phyloP scores from a whole-genome alignment of 30 jellyfish, hydroid and myxozoan genomes.

The Clytia hemisphaerica region DNA sequence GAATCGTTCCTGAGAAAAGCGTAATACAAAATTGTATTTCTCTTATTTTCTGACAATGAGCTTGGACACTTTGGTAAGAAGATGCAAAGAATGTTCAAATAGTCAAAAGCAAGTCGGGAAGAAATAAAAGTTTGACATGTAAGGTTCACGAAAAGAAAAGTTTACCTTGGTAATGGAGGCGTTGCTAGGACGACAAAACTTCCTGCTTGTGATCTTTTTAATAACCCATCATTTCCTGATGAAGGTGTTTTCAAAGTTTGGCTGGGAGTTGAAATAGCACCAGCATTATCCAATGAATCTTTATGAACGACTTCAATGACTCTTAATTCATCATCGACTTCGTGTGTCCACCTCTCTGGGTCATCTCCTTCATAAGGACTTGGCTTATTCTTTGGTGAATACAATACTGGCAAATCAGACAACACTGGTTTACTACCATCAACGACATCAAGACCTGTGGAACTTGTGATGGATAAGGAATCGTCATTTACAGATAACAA shows the following conservation, averaged over 20 bases:
- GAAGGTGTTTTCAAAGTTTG: background rate
- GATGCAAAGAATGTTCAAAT: background rate
- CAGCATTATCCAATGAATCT: background rate
- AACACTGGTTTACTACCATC: slow-evolving; percentile 8
- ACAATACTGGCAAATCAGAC: slow-evolving; percentile 10
- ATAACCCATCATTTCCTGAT: background rate
- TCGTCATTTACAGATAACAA: background rate
- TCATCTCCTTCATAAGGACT: background rate
- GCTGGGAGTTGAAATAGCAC: background rate
- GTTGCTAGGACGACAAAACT: slow-evolving; percentile 57
- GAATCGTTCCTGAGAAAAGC: background rate
- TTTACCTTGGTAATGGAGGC: slow-evolving; percentile 19
- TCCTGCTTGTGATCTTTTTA: slow-evolving; percentile 15
- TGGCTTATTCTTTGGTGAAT: background rate
- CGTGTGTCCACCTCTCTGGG: background rate
- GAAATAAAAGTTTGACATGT: background rate
- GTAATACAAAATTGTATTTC: too few relatives aligned
- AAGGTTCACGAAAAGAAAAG: background rate
- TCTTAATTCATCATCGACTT: background rate
- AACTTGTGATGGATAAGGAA: background rate
- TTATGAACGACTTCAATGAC: background rate
- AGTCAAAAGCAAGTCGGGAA: background rate
- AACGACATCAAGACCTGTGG: background rate
- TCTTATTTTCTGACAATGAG: too few relatives aligned
- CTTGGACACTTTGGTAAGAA: background rate